Conservation (phyloP, 2,113 vertebrate genomes). For the Glareola pratincola region DNA sequence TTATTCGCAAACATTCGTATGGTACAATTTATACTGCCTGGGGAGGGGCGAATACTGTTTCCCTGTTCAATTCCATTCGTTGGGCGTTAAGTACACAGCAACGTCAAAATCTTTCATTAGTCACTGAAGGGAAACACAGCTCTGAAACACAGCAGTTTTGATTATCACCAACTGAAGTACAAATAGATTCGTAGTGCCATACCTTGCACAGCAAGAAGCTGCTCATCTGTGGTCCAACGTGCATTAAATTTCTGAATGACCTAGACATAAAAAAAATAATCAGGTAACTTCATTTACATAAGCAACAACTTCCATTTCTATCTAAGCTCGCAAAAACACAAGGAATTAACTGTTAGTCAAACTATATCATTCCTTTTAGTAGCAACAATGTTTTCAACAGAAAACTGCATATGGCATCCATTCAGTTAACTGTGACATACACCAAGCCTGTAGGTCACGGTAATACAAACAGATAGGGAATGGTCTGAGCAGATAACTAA, state of each 20-base stretch:
- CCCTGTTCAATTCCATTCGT: background rate
- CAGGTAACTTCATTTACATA: background rate
- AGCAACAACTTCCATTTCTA: background rate
- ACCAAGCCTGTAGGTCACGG: background rate
- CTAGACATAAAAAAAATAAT: constrained; percentile 67
- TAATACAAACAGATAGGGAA: background rate
- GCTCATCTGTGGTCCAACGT: constrained; percentile 97
- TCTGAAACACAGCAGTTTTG: background rate
- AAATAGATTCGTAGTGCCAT: background rate
- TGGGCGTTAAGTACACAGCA: background rate
- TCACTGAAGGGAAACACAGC: background rate
- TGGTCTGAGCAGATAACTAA: background rate
- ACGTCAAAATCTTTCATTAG: background rate
- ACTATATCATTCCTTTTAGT: background rate
- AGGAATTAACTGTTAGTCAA: background rate
- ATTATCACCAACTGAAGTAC: background rate
- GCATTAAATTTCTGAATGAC: constrained; percentile 89
- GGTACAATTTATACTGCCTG: background rate
- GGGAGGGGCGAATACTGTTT: background rate
- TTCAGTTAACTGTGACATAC: background rate
- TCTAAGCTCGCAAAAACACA: background rate
- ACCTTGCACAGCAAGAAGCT: constrained; percentile 98
- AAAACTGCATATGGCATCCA: background rate
- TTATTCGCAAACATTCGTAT: background rate
- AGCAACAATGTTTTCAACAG: background rate